These are phyloP conservation scores for Chrysemys picta DNA, from an alignment of 2,113 vertebrate species.

Conservation along the genomic window DNA sequence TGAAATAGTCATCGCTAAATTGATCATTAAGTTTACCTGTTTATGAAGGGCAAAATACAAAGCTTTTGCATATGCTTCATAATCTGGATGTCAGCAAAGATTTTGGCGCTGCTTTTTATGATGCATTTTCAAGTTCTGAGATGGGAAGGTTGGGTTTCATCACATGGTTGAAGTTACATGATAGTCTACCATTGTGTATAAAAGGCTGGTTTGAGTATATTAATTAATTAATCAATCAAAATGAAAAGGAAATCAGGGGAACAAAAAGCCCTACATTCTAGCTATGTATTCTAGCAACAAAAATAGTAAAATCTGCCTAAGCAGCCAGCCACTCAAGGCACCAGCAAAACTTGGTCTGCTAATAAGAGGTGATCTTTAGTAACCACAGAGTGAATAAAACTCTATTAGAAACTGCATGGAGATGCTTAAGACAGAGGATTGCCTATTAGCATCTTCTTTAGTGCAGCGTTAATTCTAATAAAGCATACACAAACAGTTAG, in stretches of 20 bases:
- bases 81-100: not conserved
- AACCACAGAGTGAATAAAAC: not conserved
- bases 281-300: not conserved
- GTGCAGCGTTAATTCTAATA: constrained; percentile 37
- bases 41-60: too few species aligned
- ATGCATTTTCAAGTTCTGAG: not conserved
- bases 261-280: not conserved
- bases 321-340: constrained; percentile 34
- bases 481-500: not conserved
- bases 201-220: not conserved
- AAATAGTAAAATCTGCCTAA: constrained; percentile 21
- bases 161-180: not conserved
- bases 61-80: too few species aligned
- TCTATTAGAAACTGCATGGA: constrained; percentile 26
- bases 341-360: constrained; percentile 35
- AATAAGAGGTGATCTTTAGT: not conserved
- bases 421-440: not conserved
- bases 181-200: not conserved
- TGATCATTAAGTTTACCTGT: too few species aligned
- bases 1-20: too few species aligned
- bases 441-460: constrained; percentile 28
- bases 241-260: not conserved
- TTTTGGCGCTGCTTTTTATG: not conserved
- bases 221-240: not conserved
- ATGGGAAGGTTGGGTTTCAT: not conserved